These are phyloP conservation scores for Camponotus pennsylvanicus DNA, from an alignment of 1,140 invertebrate genomes.

Conservation along the genomic window DNA sequence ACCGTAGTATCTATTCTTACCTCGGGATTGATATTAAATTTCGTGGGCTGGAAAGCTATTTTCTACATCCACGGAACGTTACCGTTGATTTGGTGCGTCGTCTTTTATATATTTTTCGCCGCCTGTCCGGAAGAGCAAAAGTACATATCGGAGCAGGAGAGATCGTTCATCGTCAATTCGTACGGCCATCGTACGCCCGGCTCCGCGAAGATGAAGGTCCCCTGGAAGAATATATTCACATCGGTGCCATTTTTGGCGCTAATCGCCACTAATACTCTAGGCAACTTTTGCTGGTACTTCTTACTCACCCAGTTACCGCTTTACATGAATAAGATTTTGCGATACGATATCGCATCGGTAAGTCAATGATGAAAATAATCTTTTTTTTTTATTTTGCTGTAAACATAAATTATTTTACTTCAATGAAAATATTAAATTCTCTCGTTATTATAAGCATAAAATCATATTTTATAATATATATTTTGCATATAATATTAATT, in stretches of 20 bases:
- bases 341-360: constrained; percentile 94
- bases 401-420: neutral
- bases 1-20: constrained; percentile 92
- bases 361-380: constrained; percentile 65
- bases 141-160: constrained; percentile 90
- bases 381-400: neutral
- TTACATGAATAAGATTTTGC: constrained; percentile 96
- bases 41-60: constrained; percentile 90
- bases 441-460: too few relatives aligned
- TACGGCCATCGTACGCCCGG: constrained; percentile 86
- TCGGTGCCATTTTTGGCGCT: constrained; percentile 92
- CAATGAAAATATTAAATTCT: too few relatives aligned
- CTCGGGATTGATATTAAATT: constrained; percentile 89
- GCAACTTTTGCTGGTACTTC: constrained; percentile 98
- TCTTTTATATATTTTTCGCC: constrained; percentile 89
- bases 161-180: constrained; percentile 87
- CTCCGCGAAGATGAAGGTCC: constrained; percentile 84
- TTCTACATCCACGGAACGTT: constrained; percentile 93
- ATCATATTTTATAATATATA: neutral
- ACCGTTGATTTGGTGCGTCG: constrained; percentile 90
- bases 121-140: constrained; percentile 91
- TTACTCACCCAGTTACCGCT: constrained; percentile 96
- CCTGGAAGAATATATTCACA: constrained; percentile 90
- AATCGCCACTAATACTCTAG: constrained; percentile 90
- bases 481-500: constrained; percentile 19